Conservation (phyloP, 1,140 invertebrate genomes). For the Hyles euphorbiae region DNA sequence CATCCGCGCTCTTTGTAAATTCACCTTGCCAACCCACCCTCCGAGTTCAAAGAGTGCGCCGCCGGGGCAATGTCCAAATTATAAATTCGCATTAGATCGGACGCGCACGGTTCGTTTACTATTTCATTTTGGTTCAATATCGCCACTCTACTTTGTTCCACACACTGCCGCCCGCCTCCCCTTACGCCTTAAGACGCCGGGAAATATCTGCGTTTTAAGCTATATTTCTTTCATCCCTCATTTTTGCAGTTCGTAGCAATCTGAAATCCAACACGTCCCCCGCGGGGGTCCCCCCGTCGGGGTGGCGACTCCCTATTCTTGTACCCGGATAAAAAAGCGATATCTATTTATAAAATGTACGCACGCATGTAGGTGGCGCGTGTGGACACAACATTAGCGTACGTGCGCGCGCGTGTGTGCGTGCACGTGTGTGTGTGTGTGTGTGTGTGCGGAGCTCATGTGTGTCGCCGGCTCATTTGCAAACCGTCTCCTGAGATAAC, state of each 20-base stretch:
- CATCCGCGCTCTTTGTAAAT: slow-evolving; percentile 62
- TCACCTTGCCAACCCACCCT: slow-evolving; percentile 54
- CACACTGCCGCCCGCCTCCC: slow-evolving; percentile 52
- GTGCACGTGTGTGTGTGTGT: slow-evolving; percentile 32
- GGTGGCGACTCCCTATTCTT: slow-evolving; percentile 67
- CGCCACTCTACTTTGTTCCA: slow-evolving; percentile 74
- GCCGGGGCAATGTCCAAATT: slow-evolving; percentile 71
- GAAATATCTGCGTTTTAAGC: slow-evolving; percentile 77
- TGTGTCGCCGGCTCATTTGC: slow-evolving; percentile 68
- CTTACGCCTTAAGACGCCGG: slow-evolving; percentile 69
- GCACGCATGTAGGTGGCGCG: slow-evolving; percentile 51
- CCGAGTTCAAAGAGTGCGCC: slow-evolving; percentile 65
- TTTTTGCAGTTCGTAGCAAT: slow-evolving; percentile 77
- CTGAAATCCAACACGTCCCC: slow-evolving; percentile 74
- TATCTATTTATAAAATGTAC: slow-evolving; percentile 74
- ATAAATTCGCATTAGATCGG: slow-evolving; percentile 75
- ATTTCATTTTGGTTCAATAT: slow-evolving; percentile 75
- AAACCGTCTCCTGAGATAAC: slow-evolving; percentile 73
- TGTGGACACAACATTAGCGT: slow-evolving; percentile 55
- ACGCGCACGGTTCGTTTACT: slow-evolving; percentile 74
- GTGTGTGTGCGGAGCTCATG: slow-evolving; percentile 31
- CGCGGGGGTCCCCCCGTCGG: slow-evolving; percentile 49
- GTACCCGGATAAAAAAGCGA: slow-evolving; percentile 72
- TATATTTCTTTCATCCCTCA: slow-evolving; percentile 78
- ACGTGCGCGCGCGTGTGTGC: slow-evolving; percentile 38